Evolutionary conservation across 2,888 invertebrate species (phyloP), one percentile per base, ranked within the genome.

Genomic region (Drosophila setosimentum): DNA sequence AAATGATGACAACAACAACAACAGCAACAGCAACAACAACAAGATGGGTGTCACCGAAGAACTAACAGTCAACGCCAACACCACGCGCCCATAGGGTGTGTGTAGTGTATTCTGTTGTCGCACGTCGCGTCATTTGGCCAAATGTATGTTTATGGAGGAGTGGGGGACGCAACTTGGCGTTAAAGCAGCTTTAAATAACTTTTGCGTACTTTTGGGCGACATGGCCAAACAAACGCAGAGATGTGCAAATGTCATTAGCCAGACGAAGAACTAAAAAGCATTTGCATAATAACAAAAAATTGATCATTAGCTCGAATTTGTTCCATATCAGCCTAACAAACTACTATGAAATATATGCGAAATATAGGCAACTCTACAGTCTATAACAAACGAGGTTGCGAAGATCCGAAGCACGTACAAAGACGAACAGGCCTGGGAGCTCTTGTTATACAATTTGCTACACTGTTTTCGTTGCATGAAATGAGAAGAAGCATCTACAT

Each of bases 221-320:
- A 59, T 45, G 49, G 69, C 21, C 66, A 73, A 61, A 66, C 70
- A 82, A 65, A 33, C 65, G 68, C 71, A 69, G 69, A 67, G 69
- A 67, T 68, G 70, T 78, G 64, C 66, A 78, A 82, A 82, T 72
- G 80, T 80, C 83, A 83, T 86, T 86, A 83, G 83, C 73, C 61
- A 71, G 83, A 76, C 45, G n/a, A n/a, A n/a, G n/a, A 45, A 45
- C 18, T 29, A 24, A 27, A 5, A 35, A 37, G 49, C 42, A 42
- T 42, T 21, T 24, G 18, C 35, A 58, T 65, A 53, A 58, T 27
- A n/a, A 24, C 10, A 30, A 53, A 53, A 67, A 74, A 35, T 37
- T 55, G 40, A 50, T 68, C 72, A 76, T 76, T 72, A 66, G 55
- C 72, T 58, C 50, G 53, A 42, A 42, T 55, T 37, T 61, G 48